A percentile compares a stretch with the other conserved stretches of the same genome.
These are phyloP conservation scores for Brienomyrus brachyistius DNA, from an alignment of 2,113 vertebrate species.

Conservation along the genomic window DNA sequence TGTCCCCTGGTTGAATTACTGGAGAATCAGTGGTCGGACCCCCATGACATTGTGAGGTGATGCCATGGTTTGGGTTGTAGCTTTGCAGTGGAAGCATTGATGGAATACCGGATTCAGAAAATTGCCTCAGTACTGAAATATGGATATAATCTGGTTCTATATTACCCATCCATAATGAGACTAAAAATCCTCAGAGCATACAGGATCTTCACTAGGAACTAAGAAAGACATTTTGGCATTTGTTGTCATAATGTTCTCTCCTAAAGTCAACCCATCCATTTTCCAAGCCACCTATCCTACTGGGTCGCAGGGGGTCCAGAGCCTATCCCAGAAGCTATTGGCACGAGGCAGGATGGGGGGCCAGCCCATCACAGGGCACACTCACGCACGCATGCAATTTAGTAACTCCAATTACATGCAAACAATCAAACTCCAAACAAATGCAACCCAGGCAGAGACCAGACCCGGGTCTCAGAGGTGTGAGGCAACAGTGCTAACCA, in stretches of 20 bases:
- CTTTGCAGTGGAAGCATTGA: not conserved
- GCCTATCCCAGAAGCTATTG: too few species aligned
- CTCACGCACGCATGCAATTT: too few species aligned
- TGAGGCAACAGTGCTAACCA: too few species aligned
- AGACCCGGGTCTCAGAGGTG: too few species aligned
- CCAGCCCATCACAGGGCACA: too few species aligned
- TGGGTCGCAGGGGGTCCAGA: too few species aligned
- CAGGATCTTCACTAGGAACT: not conserved
- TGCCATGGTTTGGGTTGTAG: not conserved
- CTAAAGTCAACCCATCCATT: not conserved
- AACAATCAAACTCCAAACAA: too few species aligned
- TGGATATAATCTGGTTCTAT: not conserved
- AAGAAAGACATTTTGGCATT: not conserved
- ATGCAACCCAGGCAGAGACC: too few species aligned
- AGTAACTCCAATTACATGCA: too few species aligned
- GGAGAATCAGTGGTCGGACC: not conserved
- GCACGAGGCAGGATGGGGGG: too few species aligned
- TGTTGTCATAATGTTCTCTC: not conserved
- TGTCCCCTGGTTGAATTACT: not conserved
- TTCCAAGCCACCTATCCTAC: too few species aligned
- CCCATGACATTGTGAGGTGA: not conserved
- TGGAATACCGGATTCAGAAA: not conserved
- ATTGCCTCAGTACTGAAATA: not conserved
- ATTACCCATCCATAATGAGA: not conserved
- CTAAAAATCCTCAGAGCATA: not conserved